These are phyloP conservation scores for Alouatta palliata DNA, from an alignment of 2,113 vertebrate genomes.

Conservation along the genomic window DNA sequence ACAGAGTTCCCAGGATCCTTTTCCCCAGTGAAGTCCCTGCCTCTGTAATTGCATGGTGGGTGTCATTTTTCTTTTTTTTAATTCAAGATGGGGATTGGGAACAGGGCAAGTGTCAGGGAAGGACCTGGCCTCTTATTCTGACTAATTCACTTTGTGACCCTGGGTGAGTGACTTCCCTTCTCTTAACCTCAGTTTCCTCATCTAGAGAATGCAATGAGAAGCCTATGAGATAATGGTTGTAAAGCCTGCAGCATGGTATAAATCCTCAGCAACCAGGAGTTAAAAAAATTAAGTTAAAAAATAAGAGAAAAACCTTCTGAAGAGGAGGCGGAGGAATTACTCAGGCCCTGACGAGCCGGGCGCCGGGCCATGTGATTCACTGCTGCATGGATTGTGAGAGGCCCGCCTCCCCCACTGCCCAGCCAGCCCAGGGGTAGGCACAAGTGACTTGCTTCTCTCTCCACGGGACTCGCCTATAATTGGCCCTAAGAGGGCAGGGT, in stretches of 20 bases:
- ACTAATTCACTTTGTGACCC: conserved; percentile 41
- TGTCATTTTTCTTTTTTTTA: background rate
- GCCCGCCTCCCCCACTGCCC: conserved; percentile 49
- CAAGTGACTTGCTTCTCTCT: conserved; percentile 64
- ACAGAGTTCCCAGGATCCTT: background rate
- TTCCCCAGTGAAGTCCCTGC: background rate
- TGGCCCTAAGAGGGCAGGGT: conserved; percentile 48
- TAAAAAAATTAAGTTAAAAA: conserved; percentile 10
- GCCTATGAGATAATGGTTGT: conserved; percentile 18
- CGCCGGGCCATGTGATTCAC: conserved; percentile 71
- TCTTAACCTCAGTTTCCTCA: conserved; percentile 47
- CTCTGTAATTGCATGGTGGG: background rate
- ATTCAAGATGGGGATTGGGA: conserved; percentile 25
- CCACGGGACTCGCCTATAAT: conserved; percentile 50
- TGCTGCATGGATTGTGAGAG: conserved; percentile 60
- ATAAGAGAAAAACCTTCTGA: conserved; percentile 59
- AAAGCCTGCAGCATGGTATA: conserved; percentile 18
- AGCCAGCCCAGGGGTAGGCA: conserved; percentile 42
- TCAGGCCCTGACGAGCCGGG: conserved; percentile 57
- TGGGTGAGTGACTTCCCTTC: conserved; percentile 41
- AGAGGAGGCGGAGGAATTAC: conserved; percentile 67
- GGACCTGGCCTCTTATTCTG: conserved; percentile 3
- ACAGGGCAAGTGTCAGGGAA: conserved; percentile 15
- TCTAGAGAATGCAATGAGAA: conserved; percentile 29
- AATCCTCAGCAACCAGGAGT: background rate